A percentile compares a stretch with the other conserved stretches of the same genome.
Conservation (phyloP, 2,888 invertebrate genomes). For the Aspidiotus destructor region DNA sequence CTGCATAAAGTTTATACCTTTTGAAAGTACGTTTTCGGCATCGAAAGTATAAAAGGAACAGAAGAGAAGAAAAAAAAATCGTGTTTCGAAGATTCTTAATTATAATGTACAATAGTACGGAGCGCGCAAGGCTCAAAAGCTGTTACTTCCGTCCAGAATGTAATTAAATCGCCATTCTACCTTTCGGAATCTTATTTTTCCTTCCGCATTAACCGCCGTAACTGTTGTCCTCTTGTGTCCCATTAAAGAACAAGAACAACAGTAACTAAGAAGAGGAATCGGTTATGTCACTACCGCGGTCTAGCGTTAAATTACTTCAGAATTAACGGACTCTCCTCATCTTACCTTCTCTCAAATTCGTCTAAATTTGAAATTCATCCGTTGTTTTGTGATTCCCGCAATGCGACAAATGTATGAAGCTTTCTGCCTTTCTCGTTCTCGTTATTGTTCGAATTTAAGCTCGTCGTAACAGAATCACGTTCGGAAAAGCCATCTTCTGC, state of each 20-base stretch:
- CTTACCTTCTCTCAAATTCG: conserved; percentile 12
- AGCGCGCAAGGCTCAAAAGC: neutral
- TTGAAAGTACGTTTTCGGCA: neutral
- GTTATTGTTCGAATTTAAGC: no score
- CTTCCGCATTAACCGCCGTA: conserved; percentile 26
- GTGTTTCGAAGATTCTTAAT: neutral
- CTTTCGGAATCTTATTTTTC: conserved; percentile 21
- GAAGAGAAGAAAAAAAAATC: neutral
- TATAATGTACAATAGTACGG: neutral
- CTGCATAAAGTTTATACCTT: neutral
- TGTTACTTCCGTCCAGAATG: conserved; percentile 14
- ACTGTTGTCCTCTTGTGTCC: conserved; percentile 29
- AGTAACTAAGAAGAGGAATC: conserved; percentile 27
- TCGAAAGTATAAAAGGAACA: neutral
- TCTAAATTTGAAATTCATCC: neutral
- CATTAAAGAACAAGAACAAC: conserved; percentile 28
- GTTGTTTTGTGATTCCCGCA: conserved; percentile 6
- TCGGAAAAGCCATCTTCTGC: no score
- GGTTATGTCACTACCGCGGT: conserved; percentile 26
- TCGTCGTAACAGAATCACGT: no score
- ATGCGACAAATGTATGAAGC: conserved; percentile 3
- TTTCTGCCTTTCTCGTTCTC: neutral
- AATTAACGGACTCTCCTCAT: conserved; percentile 27
- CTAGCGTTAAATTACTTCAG: conserved; percentile 29
- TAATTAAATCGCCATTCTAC: conserved; percentile 29